A percentile compares a stretch with the other conserved stretches of the same genome.
Conservation (phyloP, 2,888 invertebrate genomes). For the Galerucella nymphaeae region DNA sequence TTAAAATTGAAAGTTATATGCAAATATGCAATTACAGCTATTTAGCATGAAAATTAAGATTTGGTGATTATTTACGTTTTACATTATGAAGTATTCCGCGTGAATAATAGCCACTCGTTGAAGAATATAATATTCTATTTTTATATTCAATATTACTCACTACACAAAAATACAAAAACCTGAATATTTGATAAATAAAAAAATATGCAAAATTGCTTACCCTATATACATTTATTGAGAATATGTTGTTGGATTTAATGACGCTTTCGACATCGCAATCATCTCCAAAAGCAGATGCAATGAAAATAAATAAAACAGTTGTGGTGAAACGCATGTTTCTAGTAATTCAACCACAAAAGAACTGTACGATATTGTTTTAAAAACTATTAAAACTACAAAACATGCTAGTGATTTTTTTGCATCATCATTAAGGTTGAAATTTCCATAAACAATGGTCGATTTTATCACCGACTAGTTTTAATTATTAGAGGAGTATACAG, state of each 20-base stretch:
- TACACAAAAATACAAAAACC: not conserved
- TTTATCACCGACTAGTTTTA: conserved; percentile 1
- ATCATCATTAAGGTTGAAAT: not conserved
- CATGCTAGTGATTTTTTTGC: not conserved
- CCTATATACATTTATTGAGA: conserved; percentile 15
- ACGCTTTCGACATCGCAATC: not conserved
- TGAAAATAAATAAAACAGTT: not conserved
- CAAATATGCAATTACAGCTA: too few relatives aligned
- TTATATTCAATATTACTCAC: not conserved
- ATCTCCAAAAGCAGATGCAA: not conserved
- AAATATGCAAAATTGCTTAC: conserved; percentile 3
- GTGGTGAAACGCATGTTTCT: not conserved
- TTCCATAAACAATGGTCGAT: not conserved
- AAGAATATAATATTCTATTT: too few relatives aligned
- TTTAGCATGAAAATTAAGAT: too few relatives aligned
- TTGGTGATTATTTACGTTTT: too few relatives aligned
- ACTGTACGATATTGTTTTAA: conserved; percentile 2
- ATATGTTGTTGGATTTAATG: conserved; percentile 5
- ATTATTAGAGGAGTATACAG: not conserved
- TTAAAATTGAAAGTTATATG: too few relatives aligned
- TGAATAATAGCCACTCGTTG: too few relatives aligned
- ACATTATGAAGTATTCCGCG: too few relatives aligned
- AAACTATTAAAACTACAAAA: not conserved
- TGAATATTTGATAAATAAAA: too few relatives aligned
- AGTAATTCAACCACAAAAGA: not conserved